Base-by-base conservation (phyloP, 2,888 invertebrate genomes). In the Drosophila putrida region DNA sequence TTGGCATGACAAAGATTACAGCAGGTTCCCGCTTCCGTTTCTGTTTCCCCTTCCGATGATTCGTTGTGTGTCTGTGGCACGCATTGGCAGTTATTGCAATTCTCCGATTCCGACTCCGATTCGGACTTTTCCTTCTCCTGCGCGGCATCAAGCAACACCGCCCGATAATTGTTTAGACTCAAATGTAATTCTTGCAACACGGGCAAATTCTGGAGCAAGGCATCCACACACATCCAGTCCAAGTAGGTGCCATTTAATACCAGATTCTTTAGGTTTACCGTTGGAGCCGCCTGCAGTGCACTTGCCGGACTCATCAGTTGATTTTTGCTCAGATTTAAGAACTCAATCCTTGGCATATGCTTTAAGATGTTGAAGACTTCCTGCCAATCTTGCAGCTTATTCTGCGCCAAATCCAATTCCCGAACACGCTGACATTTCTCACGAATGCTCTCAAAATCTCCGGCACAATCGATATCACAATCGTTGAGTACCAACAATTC, bases 371-470 rank as follows among this genome's bases (percentile, higher is more conserved):
- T 95, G 91, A 98, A 96, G 27, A 98, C 97, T 94, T 98, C 98
- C 81, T 95, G 94, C 98, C 98, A 98, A 89, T 96, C 95, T 69
- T 95, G 95, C 25, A 98, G 94, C 91, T 96, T 96, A 93, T 99
- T 99, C 91, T 98, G 97, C 41, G 98, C 98, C 83, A 99, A 94
- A 92, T 99, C 98, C 80, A 98, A 94, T 92, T 98, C 98, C 82
- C 97, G 96, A n/a, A 98, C 98, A 83, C 96, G 95, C 57, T 96
- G 95, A 91, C 97, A 98, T 91, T 97, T 97, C 81, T 95, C 96
- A 39, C 96, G 95, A 61, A 98, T 94, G 70, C 95, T 95, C 71
- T 95, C 95, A 57, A 96, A 95, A 90, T 96, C 96, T 27, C 98
- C 98, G 44, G 98, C 97, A 89, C 96, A 95, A 90, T 97, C 96